Evolutionary conservation across 2,113 vertebrate species (phyloP).

Genomic region (Tichodroma muraria): DNA sequence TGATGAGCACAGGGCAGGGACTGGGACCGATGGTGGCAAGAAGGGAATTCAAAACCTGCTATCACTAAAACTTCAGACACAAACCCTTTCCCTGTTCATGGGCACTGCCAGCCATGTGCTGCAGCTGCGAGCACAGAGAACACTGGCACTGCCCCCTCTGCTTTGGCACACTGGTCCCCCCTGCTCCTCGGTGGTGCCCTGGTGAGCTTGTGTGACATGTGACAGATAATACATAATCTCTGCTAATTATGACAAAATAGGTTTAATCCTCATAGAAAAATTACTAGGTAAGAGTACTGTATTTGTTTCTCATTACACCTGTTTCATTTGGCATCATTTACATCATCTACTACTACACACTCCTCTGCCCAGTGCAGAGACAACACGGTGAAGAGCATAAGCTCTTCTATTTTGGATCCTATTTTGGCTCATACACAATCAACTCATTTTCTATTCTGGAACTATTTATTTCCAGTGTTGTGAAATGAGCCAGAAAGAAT

Average conservation of each 20-base stretch:
- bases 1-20: background rate
- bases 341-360: background rate
- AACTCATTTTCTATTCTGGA: constrained; percentile 39
- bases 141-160: background rate
- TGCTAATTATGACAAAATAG: background rate
- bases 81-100: background rate
- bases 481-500: constrained; percentile 37
- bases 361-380: background rate
- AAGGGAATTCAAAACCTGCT: background rate
- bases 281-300: background rate
- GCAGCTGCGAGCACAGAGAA: background rate
- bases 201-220: background rate
- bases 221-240: background rate
- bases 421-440: constrained; percentile 39
- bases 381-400: background rate
- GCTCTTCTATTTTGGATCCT: constrained; percentile 25
- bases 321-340: background rate
- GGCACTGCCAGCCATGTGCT: rapidly evolving
- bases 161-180: background rate
- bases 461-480: constrained; percentile 1
- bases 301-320: background rate
- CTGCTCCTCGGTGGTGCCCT: background rate
- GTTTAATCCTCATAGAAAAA: background rate
- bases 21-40: background rate
- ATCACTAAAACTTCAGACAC: background rate